Evolutionary conservation across 2,797 vertebrate species (phyloP).

Genomic region (Muscicapa striata): DNA sequence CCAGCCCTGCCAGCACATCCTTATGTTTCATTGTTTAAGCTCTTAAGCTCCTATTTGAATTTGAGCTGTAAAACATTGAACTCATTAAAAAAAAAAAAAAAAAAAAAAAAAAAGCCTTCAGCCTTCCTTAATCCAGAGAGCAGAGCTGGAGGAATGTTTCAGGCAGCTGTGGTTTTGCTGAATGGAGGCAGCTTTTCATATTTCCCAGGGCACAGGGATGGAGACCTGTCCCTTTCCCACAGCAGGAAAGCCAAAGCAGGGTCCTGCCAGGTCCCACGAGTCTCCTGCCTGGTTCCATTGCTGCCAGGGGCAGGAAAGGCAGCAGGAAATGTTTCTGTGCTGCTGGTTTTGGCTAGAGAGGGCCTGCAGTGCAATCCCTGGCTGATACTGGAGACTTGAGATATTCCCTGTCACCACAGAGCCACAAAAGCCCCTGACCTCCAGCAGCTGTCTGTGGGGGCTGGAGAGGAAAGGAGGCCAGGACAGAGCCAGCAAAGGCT

Average conservation of each 20-base stretch:
- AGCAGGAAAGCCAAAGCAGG: not conserved
- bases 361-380: not conserved
- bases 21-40: conserved; percentile 28
- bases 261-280: not conserved
- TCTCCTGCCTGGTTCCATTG: not conserved
- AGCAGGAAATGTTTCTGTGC: not conserved
- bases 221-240: not conserved
- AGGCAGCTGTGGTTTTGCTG: not conserved
- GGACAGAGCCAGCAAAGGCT: not conserved
- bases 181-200: not conserved
- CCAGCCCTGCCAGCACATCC: not conserved
- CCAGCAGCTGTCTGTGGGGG: not conserved
- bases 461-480: not conserved
- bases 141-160: not conserved
- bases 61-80: conserved; percentile 53
- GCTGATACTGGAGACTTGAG: not conserved
- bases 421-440: not conserved
- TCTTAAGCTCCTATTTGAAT: conserved; percentile 59
- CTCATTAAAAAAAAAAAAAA: not conserved
- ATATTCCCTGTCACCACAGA: not conserved
- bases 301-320: not conserved
- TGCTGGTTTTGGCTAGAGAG: not conserved
- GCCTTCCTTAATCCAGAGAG: not conserved
- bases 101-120: not conserved
- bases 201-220: not conserved